Evolutionary conservation across 2,797 vertebrate genomes (phyloP).

Genomic region (Pipistrellus pipistrellus): DNA sequence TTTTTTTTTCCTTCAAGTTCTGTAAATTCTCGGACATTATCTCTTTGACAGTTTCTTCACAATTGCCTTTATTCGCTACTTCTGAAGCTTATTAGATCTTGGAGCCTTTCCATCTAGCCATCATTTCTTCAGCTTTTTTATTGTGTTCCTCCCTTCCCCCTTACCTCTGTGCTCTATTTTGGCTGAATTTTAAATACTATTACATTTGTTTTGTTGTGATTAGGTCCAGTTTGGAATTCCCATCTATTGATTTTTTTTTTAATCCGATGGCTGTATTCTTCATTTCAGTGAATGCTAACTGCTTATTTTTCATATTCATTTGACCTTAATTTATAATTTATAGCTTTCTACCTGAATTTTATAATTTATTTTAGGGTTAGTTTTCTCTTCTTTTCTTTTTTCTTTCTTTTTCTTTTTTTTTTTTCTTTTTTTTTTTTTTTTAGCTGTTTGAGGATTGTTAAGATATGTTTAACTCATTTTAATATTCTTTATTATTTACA

Average conservation of each 20-base stretch:
- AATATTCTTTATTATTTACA: neutral
- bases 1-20: neutral
- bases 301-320: constrained; percentile 32
- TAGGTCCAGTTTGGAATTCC: constrained; percentile 1
- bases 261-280: neutral
- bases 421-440: neutral
- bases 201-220: neutral
- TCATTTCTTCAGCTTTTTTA: neutral
- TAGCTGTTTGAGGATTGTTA: neutral
- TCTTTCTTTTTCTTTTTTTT: neutral
- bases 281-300: constrained; percentile 12
- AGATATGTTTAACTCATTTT: constrained; percentile 38
- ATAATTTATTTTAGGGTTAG: neutral
- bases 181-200: neutral
- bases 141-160: neutral
- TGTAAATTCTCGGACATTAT: constrained; percentile 25
- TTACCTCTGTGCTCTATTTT: neutral
- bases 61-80: neutral
- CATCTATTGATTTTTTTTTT: neutral
- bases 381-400: neutral
- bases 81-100: neutral
- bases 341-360: neutral
- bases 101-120: neutral
- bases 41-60: constrained; percentile 10
- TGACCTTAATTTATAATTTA: constrained; percentile 5